Percentiles rank a stretch among this genome's conserved stretches.
Evolutionary conservation across 2,797 vertebrate species (phyloP).

Genomic region (Danio tinwini): DNA sequence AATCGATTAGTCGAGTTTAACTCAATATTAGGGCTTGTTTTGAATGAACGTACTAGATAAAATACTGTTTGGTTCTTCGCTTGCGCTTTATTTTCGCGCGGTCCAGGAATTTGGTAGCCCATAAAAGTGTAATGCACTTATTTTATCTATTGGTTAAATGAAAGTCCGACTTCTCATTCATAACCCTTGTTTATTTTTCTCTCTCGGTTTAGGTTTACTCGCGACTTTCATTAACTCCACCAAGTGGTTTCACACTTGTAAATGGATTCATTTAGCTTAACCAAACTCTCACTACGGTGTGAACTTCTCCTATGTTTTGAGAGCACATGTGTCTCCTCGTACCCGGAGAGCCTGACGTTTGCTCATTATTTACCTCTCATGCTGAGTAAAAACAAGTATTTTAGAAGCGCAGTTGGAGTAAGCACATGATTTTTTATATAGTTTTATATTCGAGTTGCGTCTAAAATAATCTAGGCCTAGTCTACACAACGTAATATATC

Average conservation of each 20-base stretch:
- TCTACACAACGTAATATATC: not conserved
- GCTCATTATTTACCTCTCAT: conserved; percentile 21
- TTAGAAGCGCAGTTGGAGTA: not conserved
- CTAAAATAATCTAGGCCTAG: too few relatives aligned
- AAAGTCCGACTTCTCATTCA: not conserved
- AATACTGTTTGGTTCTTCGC: not conserved
- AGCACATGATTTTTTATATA: too few relatives aligned
- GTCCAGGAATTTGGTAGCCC: not conserved
- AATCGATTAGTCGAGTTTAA: not conserved
- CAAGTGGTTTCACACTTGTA: conserved; percentile 58
- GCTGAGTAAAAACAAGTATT: conserved; percentile 24
- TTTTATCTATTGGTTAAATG: not conserved
- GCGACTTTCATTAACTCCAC: conserved; percentile 39
- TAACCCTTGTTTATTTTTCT: not conserved
- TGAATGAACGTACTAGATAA: too few relatives aligned
- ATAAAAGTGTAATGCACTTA: not conserved
- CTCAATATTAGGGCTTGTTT: too few relatives aligned
- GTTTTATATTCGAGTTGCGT: not conserved
- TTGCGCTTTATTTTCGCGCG: not conserved
- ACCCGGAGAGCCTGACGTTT: conserved; percentile 37
- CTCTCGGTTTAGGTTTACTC: not conserved
- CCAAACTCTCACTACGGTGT: conserved; percentile 54
- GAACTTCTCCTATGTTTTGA: conserved; percentile 46
- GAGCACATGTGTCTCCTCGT: conserved; percentile 24
- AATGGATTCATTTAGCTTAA: conserved; percentile 61